Conservation (phyloP, 2,113 vertebrate genomes). For the Sylvia atricapilla region DNA sequence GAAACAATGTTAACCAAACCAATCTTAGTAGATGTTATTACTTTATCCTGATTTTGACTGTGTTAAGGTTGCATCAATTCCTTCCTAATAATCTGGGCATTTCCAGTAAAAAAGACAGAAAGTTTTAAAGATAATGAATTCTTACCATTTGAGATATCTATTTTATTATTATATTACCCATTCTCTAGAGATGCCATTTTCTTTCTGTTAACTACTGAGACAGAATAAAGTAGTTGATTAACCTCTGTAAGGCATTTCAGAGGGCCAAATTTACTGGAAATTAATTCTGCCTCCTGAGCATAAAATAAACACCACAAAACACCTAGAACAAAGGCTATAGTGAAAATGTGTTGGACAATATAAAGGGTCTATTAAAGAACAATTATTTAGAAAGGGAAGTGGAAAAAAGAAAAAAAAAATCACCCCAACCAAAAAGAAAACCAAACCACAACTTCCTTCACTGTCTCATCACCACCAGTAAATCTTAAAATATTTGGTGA, state of each 20-base stretch:
- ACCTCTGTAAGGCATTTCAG: background rate
- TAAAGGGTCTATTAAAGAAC: background rate
- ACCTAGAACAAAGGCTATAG: background rate
- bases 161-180: background rate
- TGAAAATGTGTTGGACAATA: background rate
- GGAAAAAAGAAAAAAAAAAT: background rate
- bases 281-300: background rate
- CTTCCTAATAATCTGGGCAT: background rate
- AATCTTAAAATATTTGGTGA: background rate
- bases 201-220: background rate
- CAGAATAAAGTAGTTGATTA: background rate
- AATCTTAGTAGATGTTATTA: background rate
- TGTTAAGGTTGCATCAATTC: background rate
- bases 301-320: background rate
- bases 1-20: background rate
- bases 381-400: background rate
- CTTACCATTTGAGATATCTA: background rate
- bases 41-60: background rate
- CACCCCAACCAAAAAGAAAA: accelerated
- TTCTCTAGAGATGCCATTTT: background rate
- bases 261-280: background rate
- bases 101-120: background rate
- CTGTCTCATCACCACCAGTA: background rate
- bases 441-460: background rate
- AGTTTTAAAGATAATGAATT: background rate